Base-by-base conservation (phyloP, 2,113 vertebrate genomes). In the Nothoprocta perdicaria region DNA sequence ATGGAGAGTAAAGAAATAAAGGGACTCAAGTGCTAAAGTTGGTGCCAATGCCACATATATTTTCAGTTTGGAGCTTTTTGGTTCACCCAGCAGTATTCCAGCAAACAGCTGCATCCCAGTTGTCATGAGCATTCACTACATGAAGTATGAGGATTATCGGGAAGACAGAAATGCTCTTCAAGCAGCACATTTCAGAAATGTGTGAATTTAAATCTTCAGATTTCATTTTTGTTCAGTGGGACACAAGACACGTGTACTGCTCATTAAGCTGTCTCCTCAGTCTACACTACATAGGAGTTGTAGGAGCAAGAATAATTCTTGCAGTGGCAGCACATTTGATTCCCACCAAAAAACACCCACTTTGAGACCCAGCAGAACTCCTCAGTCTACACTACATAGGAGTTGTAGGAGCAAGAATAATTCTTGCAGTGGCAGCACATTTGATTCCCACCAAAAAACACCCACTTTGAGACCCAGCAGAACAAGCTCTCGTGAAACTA, bases 281-380 rank as follows among this genome's bases (percentile, higher is more conserved):
- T 50, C 81, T 66, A 8, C 74, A 92, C 87, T 92, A 7, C 91
- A 81, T 80, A 85, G 63, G 71, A 84, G 55, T 40, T 87, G 26
- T 77, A 84, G 1, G 2, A 84, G 71, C 29, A 48, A 86, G 40
- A 17, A 76, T 15, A 80, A 72, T 4, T 89, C 35, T 55, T 2
- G 17, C 18, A 90, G 61, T 73, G 53, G 22, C 53, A 63, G 50
- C 5, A 26, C 83, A 60, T 38, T 87, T 33, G 17, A 62, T 23
- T 94, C 21, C 76, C 41, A 19, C 29, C 66, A 60, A 85, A 88
- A 91, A 91, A 66, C 43, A 92, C 45, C 93, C 73, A 79, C 41
- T 92, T 41, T 38, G 71, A 66, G 48, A 88, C 65, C n/a, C n/a
- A n/a, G n/a, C n/a, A n/a, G n/a, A n/a, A n/a, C 91, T 66, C 62